Evolutionary conservation across 2,113 vertebrate species (phyloP), one percentile per base, ranked within the genome.

Genomic region (Sturnira hondurensis): DNA sequence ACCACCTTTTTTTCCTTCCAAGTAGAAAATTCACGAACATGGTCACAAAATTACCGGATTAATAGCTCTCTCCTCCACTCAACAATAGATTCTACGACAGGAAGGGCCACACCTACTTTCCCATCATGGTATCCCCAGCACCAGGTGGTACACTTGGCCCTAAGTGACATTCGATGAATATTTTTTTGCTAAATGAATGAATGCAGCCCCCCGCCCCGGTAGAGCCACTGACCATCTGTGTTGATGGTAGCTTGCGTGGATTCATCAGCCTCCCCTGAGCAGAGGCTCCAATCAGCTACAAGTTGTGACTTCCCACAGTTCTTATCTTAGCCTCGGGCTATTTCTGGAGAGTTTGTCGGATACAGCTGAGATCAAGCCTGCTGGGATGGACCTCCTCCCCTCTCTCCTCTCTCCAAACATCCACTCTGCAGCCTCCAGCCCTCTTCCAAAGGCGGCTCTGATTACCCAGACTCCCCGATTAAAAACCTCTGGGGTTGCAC

Each of bases 171-270:
- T 81, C 58, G 47, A 2, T 73, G 45, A 83, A 19, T 2, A 19
- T 17, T 22, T 26, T 26, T 13, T 13, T 20, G 31, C 7, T 58
- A 20, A 85, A 24, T 19, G 63, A 58, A 85, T 17, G 52, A 28
- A 56, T 8, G 26, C 5, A 36, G 68, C 38, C 8, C 8, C n/a
- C 38, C 8, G 6, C n/a, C n/a, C n/a, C n/a, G n/a, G 73, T 41
- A 36, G n/a, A n/a, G 82, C 33, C 38, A 0, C 28, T 6, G 19
- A 20, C 16, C 1, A n/a, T 19, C 31, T 5, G 4, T 7, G 68
- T 12, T 26, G 17, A 41, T 1, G 3, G 65, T 4, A 38, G 22
- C 20, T 33, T 5, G 14, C 38, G 5, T 0, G n/a, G 63, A 19
- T 4, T 41, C 36, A 5, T 54, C 63, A 26, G 22, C 22, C 22